A percentile compares a stretch with the other conserved stretches of the same genome.
These are phyloP conservation scores for Sarcoramphus papa DNA, from an alignment of 2,797 vertebrate species.

Conservation along the genomic window DNA sequence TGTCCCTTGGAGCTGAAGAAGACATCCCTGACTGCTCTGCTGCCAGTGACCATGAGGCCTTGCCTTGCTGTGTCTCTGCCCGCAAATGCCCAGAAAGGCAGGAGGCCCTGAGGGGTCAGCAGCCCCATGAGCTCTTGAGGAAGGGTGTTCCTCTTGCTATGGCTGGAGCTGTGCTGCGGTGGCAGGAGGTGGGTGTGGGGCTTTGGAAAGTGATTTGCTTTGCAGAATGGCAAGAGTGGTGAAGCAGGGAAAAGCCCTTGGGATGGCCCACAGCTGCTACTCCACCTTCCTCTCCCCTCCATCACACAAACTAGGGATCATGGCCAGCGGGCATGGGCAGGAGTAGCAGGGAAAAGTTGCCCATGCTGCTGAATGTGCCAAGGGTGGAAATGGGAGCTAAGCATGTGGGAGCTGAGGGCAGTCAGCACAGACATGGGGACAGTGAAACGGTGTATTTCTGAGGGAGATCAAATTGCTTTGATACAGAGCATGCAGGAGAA, in stretches of 20 bases:
- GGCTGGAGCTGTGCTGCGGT: background rate
- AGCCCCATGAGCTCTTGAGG: background rate
- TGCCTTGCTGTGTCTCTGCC: background rate
- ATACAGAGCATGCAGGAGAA: background rate
- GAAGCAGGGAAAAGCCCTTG: background rate
- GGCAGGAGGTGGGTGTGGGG: background rate
- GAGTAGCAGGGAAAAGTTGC: background rate
- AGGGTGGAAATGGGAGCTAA: background rate
- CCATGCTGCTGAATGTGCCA: too few species aligned
- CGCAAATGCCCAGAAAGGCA: too few species aligned
- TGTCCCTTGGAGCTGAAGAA: too few species aligned
- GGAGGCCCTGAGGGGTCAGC: background rate
- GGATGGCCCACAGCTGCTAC: background rate
- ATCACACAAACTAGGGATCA: background rate
- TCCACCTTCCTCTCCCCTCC: background rate
- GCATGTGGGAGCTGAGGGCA: background rate
- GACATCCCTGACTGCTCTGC: too few species aligned
- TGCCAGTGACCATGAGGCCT: background rate
- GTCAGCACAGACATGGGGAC: background rate
- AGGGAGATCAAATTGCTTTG: background rate
- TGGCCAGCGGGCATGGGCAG: too few species aligned
- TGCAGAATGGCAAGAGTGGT: background rate
- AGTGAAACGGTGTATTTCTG: background rate
- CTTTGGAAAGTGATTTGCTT: background rate
- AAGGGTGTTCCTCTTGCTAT: background rate